phyloP scores from a whole-genome alignment of 2,797 vertebrate species.

The Hylomyscus alleni region DNA sequence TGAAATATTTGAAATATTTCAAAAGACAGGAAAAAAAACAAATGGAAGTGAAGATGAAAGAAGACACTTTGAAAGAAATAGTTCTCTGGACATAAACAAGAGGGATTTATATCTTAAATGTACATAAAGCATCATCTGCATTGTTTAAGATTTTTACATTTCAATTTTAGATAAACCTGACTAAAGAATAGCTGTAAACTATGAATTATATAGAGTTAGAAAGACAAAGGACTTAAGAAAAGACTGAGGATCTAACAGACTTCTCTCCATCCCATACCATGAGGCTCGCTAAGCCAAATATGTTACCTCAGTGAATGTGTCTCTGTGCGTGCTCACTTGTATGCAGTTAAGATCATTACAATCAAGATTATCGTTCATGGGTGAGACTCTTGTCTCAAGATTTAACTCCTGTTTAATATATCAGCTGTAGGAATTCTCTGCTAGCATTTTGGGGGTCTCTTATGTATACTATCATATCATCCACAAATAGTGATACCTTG shows the following conservation, averaged over 20 bases:
- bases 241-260: neutral
- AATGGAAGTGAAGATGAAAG: neutral
- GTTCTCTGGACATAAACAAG: neutral
- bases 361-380: neutral
- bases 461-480: neutral
- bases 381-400: neutral
- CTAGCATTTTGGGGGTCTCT: neutral
- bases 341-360: neutral
- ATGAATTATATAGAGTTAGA: neutral
- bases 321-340: neutral
- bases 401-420: neutral
- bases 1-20: constrained; percentile 42
- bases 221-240: neutral
- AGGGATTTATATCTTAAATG: neutral
- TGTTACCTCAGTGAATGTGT: neutral
- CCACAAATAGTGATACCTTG: neutral
- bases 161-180: neutral
- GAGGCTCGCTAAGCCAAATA: neutral
- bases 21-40: neutral
- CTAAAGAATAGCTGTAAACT: neutral
- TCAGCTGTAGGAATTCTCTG: neutral
- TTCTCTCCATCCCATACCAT: neutral
- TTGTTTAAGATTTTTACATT: neutral
- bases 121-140: neutral
- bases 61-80: neutral